phyloP scores from a whole-genome alignment of 2,888 invertebrate genomes.

The Aromia moschata region DNA sequence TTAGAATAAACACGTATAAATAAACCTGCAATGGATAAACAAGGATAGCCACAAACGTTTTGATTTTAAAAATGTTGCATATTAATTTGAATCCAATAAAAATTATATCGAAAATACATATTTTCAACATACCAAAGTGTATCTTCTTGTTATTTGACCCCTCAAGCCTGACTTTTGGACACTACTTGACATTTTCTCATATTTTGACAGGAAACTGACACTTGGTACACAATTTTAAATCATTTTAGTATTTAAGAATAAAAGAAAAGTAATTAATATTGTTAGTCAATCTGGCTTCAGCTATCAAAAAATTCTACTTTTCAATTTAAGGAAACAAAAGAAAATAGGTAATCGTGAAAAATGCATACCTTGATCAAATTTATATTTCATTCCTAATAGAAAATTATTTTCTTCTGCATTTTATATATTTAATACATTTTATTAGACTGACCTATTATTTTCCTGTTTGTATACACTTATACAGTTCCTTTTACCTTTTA shows the following conservation, averaged over 20 bases:
- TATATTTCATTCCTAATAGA: too few relatives aligned
- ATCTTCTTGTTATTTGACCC: conserved; percentile 39
- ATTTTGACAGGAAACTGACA: conserved; percentile 36
- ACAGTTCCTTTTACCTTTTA: too few relatives aligned
- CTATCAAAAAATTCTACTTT: not conserved
- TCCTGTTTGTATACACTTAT: too few relatives aligned
- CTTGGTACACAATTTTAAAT: conserved; percentile 16
- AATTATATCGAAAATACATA: conserved; percentile 4
- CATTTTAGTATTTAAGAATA: not conserved
- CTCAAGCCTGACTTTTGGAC: conserved; percentile 39
- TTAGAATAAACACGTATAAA: conserved; percentile 31
- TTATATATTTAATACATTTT: too few relatives aligned
- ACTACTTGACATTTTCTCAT: conserved; percentile 44
- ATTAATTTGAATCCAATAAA: conserved; percentile 18
- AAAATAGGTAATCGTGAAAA: too few relatives aligned
- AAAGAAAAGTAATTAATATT: too few relatives aligned
- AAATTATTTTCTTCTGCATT: too few relatives aligned
- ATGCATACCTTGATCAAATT: too few relatives aligned
- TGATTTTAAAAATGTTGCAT: conserved; percentile 5
- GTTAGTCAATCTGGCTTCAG: not conserved
- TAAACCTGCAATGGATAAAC: conserved; percentile 29
- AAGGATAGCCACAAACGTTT: conserved; percentile 16
- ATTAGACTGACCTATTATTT: too few relatives aligned
- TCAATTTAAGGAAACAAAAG: not conserved
- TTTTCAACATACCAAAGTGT: conserved; percentile 38